phyloP scores from a whole-genome alignment of 2,888 invertebrate species.

The Caenorhabditis wallacei region DNA sequence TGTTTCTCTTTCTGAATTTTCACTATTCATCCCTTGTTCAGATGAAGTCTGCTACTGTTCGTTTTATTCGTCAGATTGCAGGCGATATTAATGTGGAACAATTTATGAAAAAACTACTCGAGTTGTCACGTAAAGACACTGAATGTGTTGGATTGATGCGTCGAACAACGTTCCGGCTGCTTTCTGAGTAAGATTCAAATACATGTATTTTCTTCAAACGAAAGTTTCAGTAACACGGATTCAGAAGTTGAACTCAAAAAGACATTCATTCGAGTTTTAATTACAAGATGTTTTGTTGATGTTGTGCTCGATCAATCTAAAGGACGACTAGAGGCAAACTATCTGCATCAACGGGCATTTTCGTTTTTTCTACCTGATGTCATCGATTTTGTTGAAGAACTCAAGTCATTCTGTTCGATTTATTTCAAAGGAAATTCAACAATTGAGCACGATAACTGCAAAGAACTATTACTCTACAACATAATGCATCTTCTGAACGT shows the following conservation, averaged over 20 bases:
- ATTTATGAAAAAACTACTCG: constrained; percentile 36
- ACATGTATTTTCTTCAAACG: not conserved
- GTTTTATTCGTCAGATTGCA: constrained; percentile 18
- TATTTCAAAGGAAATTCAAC: constrained; percentile 3
- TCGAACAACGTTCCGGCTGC: constrained; percentile 32
- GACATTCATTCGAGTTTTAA: constrained; percentile 44
- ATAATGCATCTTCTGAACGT: constrained; percentile 45
- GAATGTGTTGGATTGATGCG: constrained; percentile 57
- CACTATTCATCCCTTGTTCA: constrained; percentile 5
- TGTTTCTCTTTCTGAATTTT: not conserved
- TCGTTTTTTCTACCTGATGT: constrained; percentile 46
- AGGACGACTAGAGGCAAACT: constrained; percentile 5
- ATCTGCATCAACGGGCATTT: constrained; percentile 28
- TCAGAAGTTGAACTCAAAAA: constrained; percentile 2
- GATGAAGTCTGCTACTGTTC: constrained; percentile 41
- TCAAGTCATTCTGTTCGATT: constrained; percentile 24
- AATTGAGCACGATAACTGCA: not conserved
- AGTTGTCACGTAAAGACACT: not conserved
- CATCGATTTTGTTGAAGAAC: constrained; percentile 4
- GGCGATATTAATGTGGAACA: constrained; percentile 31
- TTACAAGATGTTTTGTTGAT: constrained; percentile 40
- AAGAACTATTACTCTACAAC: constrained; percentile 34
- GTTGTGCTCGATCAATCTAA: constrained; percentile 40
- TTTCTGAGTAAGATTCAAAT: constrained; percentile 7
- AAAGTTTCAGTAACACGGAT: constrained; percentile 28